phyloP scores from a whole-genome alignment of 2,113 vertebrate genomes.

The Caloenas nicobarica region DNA sequence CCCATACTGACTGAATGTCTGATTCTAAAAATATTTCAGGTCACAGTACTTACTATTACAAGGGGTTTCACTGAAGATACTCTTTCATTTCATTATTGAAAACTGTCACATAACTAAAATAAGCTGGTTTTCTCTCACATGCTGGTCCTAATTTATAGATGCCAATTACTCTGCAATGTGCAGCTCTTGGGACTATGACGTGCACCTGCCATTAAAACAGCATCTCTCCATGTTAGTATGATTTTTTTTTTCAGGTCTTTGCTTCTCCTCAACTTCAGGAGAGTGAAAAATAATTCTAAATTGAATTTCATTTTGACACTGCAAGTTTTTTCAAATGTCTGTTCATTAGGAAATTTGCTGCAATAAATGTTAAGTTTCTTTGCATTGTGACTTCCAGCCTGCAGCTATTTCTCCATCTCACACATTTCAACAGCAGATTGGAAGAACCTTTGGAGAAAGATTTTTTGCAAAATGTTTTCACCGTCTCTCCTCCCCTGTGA shows the following conservation, averaged over 20 bases:
- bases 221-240: neutral
- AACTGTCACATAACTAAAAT: neutral
- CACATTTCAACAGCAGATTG: neutral
- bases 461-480: neutral
- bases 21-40: neutral
- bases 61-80: neutral
- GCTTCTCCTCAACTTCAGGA: neutral
- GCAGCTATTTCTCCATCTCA: neutral
- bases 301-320: neutral
- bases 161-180: neutral
- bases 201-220: neutral
- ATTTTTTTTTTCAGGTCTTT: neutral
- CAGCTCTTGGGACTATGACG: neutral
- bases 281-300: neutral
- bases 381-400: neutral
- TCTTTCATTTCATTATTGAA: neutral
- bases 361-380: neutral
- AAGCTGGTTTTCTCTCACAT: neutral
- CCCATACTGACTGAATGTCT: neutral
- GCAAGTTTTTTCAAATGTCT: neutral
- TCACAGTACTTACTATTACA: neutral
- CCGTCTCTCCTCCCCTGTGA: neutral
- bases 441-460: neutral
- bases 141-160: neutral
- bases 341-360: neutral